phyloP scores from a whole-genome alignment of 2,797 vertebrate species.

The Falco berigora region DNA sequence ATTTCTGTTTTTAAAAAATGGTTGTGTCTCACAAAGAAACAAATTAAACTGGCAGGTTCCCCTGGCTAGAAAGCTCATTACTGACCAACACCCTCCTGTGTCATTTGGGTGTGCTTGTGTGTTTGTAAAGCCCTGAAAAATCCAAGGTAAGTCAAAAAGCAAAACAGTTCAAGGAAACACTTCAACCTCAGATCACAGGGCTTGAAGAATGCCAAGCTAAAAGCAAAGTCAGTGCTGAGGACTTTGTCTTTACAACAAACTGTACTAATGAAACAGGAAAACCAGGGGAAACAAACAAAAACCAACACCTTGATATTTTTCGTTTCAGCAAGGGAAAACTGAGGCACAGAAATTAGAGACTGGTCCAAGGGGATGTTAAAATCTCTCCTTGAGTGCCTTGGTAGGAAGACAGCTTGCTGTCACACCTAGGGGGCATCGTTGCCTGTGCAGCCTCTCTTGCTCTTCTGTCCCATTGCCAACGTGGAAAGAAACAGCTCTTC shows the following conservation, averaged over 20 bases:
- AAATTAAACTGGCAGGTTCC: background rate
- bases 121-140: conserved; percentile 1
- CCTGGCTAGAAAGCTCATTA: background rate
- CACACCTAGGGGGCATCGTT: rapidly evolving
- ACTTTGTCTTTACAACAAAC: background rate
- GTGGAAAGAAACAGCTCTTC: background rate
- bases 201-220: background rate
- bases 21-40: background rate
- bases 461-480: background rate
- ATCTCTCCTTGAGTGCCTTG: background rate
- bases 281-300: background rate
- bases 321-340: background rate
- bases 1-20: background rate
- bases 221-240: background rate
- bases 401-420: background rate
- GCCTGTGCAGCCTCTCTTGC: rapidly evolving
- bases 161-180: background rate
- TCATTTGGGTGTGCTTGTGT: background rate
- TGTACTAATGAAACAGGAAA: background rate
- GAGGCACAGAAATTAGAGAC: background rate
- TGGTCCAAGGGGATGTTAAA: background rate
- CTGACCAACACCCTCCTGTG: conserved; percentile 10
- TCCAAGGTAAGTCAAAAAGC: background rate
- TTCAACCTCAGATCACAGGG: background rate
- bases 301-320: background rate